Percentiles rank a stretch among this genome's conserved stretches.
Conservation (phyloP, 2,888 invertebrate genomes). For the Erebia palarica region DNA sequence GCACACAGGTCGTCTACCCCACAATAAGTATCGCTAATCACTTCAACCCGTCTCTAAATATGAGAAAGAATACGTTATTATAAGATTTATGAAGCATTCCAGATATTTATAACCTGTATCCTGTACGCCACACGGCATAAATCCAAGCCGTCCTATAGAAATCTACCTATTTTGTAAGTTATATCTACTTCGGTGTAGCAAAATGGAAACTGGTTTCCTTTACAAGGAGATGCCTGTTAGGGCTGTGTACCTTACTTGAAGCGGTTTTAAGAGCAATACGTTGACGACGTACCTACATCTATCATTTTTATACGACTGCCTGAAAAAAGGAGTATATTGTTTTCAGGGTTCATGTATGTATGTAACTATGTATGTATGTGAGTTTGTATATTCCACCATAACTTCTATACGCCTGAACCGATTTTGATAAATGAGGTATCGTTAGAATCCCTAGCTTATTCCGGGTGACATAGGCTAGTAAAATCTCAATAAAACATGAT, state of each 20-base stretch:
- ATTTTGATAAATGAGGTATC: too few relatives aligned
- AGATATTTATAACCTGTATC: conserved; percentile 30
- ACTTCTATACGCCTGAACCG: too few relatives aligned
- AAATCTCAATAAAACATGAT: too few relatives aligned
- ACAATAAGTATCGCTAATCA: not conserved
- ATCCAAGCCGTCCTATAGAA: conserved; percentile 14
- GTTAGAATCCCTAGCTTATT: too few relatives aligned
- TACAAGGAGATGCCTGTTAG: conserved; percentile 18
- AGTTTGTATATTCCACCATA: too few relatives aligned
- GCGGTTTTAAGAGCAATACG: not conserved
- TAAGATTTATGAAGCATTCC: conserved; percentile 31
- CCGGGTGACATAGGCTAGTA: too few relatives aligned
- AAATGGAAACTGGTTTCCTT: conserved; percentile 24
- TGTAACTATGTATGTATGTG: too few relatives aligned
- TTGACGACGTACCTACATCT: not conserved
- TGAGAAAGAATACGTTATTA: conserved; percentile 25
- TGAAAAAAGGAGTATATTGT: too few relatives aligned
- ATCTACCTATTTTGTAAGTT: conserved; percentile 6
- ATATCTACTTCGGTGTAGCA: conserved; percentile 5
- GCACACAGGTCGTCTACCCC: not conserved
- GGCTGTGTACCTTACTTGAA: conserved; percentile 1
- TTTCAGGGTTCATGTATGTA: too few relatives aligned
- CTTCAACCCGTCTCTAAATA: conserved; percentile 12
- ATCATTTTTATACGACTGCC: not conserved
- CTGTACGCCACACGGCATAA: conserved; percentile 26